Percentiles rank a stretch among this genome's conserved stretches.
phyloP scores from a whole-genome alignment of 2,113 vertebrate genomes.

The Pogona vitticeps region DNA sequence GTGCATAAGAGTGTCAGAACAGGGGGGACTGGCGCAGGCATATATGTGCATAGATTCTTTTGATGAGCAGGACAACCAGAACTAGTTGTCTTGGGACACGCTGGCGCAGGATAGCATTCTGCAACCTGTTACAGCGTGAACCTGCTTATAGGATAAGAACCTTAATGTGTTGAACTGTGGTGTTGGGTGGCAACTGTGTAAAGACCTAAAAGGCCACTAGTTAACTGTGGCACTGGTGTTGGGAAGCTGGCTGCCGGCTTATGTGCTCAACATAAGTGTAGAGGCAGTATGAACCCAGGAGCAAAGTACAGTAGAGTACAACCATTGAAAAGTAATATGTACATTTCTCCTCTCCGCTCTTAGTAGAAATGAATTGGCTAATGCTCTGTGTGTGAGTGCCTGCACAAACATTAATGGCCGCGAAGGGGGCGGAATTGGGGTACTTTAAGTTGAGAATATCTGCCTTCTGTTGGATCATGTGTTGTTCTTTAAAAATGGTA shows the following conservation, averaged over 20 bases:
- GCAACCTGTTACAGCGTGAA: background rate
- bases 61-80: background rate
- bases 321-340: no score
- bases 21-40: no score
- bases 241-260: no score
- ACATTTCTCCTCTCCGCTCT: background rate
- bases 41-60: background rate
- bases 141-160: no score
- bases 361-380: background rate
- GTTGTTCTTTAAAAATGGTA: background rate
- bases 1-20: no score
- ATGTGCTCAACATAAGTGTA: no score
- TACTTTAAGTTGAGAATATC: background rate
- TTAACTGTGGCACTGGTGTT: no score
- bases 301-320: no score
- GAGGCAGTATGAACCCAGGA: no score
- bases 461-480: background rate
- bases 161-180: background rate
- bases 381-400: background rate
- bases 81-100: background rate
- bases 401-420: background rate
- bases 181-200: background rate
- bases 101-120: background rate
- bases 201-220: no score
- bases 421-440: background rate